These are phyloP conservation scores for Antheraea assamensis DNA, from an alignment of 2,888 invertebrate species.

Conservation along the genomic window DNA sequence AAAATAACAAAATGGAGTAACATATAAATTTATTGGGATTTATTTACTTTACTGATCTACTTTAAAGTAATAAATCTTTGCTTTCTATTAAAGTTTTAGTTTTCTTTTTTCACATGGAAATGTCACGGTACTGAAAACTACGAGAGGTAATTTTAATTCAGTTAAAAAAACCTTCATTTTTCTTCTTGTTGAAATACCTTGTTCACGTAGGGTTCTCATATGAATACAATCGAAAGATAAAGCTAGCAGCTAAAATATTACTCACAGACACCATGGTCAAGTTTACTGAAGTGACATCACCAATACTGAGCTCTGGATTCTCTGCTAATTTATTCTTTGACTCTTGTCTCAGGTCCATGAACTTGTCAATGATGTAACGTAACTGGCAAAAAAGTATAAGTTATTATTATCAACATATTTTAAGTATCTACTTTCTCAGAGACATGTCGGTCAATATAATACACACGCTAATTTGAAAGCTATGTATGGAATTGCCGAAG, in stretches of 20 bases:
- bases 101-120: too few species aligned
- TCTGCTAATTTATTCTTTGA: conserved; percentile 85
- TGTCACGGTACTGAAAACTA: background rate
- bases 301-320: conserved; percentile 85
- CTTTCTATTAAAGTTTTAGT: too few species aligned
- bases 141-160: background rate
- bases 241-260: conserved; percentile 20
- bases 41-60: too few species aligned
- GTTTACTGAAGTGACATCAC: conserved; percentile 94
- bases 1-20: too few species aligned
- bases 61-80: too few species aligned
- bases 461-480: too few species aligned
- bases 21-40: too few species aligned
- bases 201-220: background rate
- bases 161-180: background rate
- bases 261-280: conserved; percentile 87
- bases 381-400: conserved; percentile 58
- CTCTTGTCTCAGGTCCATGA: conserved; percentile 85
- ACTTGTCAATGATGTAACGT: conserved; percentile 86
- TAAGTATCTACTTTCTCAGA: too few species aligned
- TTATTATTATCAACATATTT: background rate
- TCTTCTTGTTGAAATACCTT: background rate
- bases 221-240: background rate
- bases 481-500: too few species aligned
- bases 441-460: too few species aligned